Evolutionary conservation across 2,797 vertebrate genomes (phyloP), one percentile per base, ranked within the genome.

Genomic region (Smutsia gigantea): DNA sequence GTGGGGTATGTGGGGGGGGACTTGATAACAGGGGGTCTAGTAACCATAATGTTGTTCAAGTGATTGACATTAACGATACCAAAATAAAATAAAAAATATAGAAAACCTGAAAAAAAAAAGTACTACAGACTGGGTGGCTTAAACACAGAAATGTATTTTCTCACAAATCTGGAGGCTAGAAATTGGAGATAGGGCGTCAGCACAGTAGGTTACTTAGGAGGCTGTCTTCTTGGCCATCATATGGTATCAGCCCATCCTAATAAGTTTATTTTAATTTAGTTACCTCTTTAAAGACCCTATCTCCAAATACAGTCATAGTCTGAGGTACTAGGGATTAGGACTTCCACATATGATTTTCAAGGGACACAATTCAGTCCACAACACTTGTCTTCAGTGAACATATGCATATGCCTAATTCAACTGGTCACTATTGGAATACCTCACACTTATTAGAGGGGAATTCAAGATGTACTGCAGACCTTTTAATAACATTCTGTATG

Each of bases 401-500:
- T 55, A 8, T 92, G 61, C n/a, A 57, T 75, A 89, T 39, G 92
- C 37, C 49, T 93, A 93, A 95, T 61, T 86, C 88, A 77, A 86
- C 37, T 91, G 53, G 39, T 29, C 64, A 42, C 74, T 64, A 31
- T 46, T 95, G 10, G 37, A 92, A 90, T 93, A 92, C 11, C 57
- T 83, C 17, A 18, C 29, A 42, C 14, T 66, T 64, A 19, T 42
- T 87, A 51, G 94, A 85, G 79, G 3, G 39, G 13, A 86, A 91
- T 14, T 87, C 93, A 82, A 87, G 31, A 34, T 57, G 42, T 5
- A 57, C 46, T 71, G 39, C 13, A 66, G 75, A 74, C 6, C 34
- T 85, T 90, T 61, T 12, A 74, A 78, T 74, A 85, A 96, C 87
- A 92, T 53, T 78, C 51, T 93, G 7, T 49, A 53, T 68, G 18